Evolutionary conservation across 2,797 vertebrate genomes (phyloP).

Genomic region (Sebastes kiyomatsui): DNA sequence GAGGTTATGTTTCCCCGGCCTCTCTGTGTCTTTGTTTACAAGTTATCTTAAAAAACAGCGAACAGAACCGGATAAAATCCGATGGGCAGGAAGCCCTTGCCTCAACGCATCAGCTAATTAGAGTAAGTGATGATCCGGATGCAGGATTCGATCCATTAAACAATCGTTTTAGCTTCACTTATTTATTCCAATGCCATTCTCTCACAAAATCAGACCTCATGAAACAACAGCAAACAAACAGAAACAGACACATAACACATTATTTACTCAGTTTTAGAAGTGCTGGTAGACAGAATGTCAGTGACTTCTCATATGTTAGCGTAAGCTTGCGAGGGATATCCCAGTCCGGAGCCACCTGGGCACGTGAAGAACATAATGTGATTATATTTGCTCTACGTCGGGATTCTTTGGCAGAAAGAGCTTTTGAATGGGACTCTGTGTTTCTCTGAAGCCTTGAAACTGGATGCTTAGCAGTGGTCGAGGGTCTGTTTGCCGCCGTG

Average conservation of each 20-base stretch:
- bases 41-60: background rate
- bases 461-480: constrained; percentile 53
- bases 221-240: background rate
- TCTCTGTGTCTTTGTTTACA: background rate
- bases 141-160: background rate
- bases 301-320: background rate
- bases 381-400: background rate
- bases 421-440: constrained; percentile 49
- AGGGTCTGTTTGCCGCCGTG: constrained; percentile 20
- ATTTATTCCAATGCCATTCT: background rate
- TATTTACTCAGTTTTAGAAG: too few species aligned
- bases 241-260: background rate
- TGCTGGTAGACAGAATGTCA: background rate
- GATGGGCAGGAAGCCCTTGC: background rate
- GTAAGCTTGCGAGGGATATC: background rate
- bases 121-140: constrained; percentile 6
- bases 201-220: background rate
- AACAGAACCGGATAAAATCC: background rate
- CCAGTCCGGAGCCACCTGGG: constrained; percentile 33
- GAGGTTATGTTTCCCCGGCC: background rate
- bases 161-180: background rate
- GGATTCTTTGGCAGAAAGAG: constrained; percentile 8
- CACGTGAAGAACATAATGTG: constrained; percentile 8
- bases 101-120: background rate
- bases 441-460: constrained; percentile 57